These are phyloP conservation scores for Morpho helenor DNA, from an alignment of 2,888 invertebrate genomes.

Conservation along the genomic window DNA sequence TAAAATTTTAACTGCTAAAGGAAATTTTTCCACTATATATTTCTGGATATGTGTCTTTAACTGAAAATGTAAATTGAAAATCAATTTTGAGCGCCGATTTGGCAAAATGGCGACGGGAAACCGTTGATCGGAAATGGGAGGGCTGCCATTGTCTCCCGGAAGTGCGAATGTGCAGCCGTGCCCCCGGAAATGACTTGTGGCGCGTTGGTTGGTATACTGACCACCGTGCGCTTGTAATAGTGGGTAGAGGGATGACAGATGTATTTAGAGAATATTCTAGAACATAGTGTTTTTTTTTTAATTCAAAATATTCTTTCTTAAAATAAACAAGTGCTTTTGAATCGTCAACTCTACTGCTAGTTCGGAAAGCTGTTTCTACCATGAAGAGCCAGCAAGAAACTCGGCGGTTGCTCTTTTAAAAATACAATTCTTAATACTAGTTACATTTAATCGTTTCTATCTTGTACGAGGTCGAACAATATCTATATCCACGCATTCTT, in stretches of 20 bases:
- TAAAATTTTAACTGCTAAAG: too few species aligned
- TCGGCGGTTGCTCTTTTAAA: too few species aligned
- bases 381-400: too few species aligned
- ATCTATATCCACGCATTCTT: too few species aligned
- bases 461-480: too few species aligned
- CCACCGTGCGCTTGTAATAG: constrained; percentile 20
- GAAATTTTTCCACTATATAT: too few species aligned
- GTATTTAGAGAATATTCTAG: background rate
- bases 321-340: too few species aligned
- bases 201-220: constrained; percentile 39
- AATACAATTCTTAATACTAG: too few species aligned
- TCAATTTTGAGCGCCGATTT: constrained; percentile 10
- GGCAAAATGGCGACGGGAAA: constrained; percentile 39
- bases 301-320: too few species aligned
- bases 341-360: too few species aligned
- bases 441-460: too few species aligned
- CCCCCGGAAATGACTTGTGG: constrained; percentile 55
- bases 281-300: background rate
- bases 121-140: constrained; percentile 60
- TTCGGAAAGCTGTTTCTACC: too few species aligned
- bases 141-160: constrained; percentile 72
- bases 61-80: constrained; percentile 7
- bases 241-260: constrained; percentile 10
- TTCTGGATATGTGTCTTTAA: background rate
- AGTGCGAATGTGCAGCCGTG: constrained; percentile 54